A percentile compares a stretch with the other conserved stretches of the same genome.
phyloP scores from a whole-genome alignment of 1,140 invertebrate species.

The Centruroides sculpturatus region DNA sequence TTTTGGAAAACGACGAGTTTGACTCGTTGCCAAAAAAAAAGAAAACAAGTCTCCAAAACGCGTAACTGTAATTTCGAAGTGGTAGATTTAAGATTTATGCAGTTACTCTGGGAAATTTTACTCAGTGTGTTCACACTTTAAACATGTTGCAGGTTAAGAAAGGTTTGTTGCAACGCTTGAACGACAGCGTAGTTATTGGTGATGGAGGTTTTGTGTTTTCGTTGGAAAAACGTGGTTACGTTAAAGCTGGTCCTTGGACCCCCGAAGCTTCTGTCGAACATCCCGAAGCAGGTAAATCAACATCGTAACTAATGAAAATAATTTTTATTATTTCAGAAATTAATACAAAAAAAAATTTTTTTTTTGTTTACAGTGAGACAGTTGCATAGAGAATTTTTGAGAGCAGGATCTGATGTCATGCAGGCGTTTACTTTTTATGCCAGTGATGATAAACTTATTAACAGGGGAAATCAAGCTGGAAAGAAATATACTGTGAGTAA shows the following conservation, averaged over 20 bases:
- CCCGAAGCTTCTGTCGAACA: slow-evolving; percentile 29
- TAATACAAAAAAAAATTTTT: background rate
- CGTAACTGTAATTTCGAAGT: no score
- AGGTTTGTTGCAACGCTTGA: slow-evolving; percentile 28
- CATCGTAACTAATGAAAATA: background rate
- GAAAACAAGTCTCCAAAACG: no score
- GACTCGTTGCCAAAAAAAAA: no score
- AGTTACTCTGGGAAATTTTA: no score
- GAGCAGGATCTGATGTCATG: slow-evolving; percentile 32
- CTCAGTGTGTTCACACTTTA: background rate
- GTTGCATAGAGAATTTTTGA: slow-evolving; percentile 29
- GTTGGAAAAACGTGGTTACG: slow-evolving; percentile 32
- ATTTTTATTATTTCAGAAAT: background rate
- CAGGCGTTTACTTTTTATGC: slow-evolving; percentile 34
- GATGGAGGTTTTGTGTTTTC: slow-evolving; percentile 34
- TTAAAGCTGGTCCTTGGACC: slow-evolving; percentile 34
- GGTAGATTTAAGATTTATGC: no score
- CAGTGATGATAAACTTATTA: slow-evolving; percentile 31
- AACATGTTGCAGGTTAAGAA: slow-evolving; percentile 9
- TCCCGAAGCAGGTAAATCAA: slow-evolving; percentile 28
- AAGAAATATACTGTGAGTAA: slow-evolving; percentile 24
- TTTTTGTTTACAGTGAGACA: slow-evolving; percentile 20
- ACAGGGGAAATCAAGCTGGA: slow-evolving; percentile 27
- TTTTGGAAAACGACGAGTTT: no score
- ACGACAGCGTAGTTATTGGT: slow-evolving; percentile 29